Evolutionary conservation across 2,888 invertebrate species (phyloP), one percentile per base, ranked within the genome.

Genomic region (Diarsia mendica): DNA sequence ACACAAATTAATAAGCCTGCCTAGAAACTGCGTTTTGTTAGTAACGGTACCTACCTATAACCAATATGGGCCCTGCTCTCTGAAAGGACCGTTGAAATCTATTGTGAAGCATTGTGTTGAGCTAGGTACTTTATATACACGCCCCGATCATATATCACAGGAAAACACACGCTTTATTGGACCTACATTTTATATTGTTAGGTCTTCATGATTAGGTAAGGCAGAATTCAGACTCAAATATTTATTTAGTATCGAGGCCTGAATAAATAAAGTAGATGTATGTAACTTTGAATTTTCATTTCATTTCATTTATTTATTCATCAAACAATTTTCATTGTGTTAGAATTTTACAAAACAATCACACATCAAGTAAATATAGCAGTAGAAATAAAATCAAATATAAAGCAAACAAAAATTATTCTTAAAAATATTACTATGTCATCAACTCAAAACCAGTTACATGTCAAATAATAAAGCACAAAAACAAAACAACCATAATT

Each of bases 111-210:
- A 64, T 55, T 72, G 20, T 64, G 9, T 53, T 23, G 23, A 10
- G 39, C 2, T 33, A 28, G 23, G 48, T 39, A 64, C 53, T 64
- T 64, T n/a, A 64, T 48, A 55, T 0, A 44, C 18, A 15, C 49
- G 28, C 11, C 9, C 9, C 23, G 2, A 49, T 55, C 60, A 60
- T 73, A 53, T 48, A 61, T 55, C 20, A 49, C 18, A 33, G 2
- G 20, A 23, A 51, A 67, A 72, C 18, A 20, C 23, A 28, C 15
- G 28, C 13, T 49, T n/a, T 20, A 55, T 48, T n/a, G 1, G 13
- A 15, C 28, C 28, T 66, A n/a, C 49, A 67, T 63, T 67, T 65
- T 33, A 51, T 23, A 49, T 58, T 39, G 51, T 66, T 33, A 60
- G 8, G 23, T 33, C 46, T 46, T 51, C 18, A 20, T 49, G n/a